Percentiles rank a stretch among this genome's conserved stretches.
These are phyloP conservation scores for Latheticus oryzae DNA, from an alignment of 2,888 invertebrate species.

Conservation along the genomic window DNA sequence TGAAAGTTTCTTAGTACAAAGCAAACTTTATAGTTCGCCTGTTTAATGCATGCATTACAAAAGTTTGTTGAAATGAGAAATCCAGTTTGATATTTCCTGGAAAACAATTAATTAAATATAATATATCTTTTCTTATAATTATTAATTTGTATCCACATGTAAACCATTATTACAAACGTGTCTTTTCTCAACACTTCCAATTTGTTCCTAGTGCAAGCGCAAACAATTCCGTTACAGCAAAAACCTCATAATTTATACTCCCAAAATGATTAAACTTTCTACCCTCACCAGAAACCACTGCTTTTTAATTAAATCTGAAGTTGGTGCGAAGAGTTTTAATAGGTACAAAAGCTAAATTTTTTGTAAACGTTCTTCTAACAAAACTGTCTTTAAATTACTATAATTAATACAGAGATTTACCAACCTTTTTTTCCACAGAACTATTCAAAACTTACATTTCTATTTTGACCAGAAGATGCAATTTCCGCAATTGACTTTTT, in stretches of 20 bases:
- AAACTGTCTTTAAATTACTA: neutral
- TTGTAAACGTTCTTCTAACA: conserved; percentile 11
- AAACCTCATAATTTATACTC: conserved; percentile 30
- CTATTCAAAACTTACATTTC: no score
- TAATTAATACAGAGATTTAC: no score
- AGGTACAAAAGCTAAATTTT: conserved; percentile 29
- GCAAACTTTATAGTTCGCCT: conserved; percentile 37
- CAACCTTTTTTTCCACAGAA: no score
- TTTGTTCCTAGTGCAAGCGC: conserved; percentile 10
- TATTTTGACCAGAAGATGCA: no score
- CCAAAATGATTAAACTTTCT: conserved; percentile 30
- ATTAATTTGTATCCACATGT: conserved; percentile 17
- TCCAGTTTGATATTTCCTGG: conserved; percentile 35
- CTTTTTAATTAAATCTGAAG: conserved; percentile 36
- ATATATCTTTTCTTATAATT: conserved; percentile 3
- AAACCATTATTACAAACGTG: conserved; percentile 10
- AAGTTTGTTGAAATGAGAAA: conserved; percentile 36
- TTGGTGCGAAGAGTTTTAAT: conserved; percentile 18
- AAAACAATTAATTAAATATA: conserved; percentile 32
- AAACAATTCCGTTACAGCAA: conserved; percentile 12
- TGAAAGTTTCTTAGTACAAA: conserved; percentile 30
- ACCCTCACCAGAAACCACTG: conserved; percentile 24
- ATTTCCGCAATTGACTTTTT: no score
- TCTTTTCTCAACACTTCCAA: conserved; percentile 8
- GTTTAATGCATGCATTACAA: conserved; percentile 39